Percentiles rank a stretch among this genome's conserved stretches.
These are phyloP conservation scores for Tarsius wallacei DNA, from an alignment of 2,797 vertebrate species.

Conservation along the genomic window DNA sequence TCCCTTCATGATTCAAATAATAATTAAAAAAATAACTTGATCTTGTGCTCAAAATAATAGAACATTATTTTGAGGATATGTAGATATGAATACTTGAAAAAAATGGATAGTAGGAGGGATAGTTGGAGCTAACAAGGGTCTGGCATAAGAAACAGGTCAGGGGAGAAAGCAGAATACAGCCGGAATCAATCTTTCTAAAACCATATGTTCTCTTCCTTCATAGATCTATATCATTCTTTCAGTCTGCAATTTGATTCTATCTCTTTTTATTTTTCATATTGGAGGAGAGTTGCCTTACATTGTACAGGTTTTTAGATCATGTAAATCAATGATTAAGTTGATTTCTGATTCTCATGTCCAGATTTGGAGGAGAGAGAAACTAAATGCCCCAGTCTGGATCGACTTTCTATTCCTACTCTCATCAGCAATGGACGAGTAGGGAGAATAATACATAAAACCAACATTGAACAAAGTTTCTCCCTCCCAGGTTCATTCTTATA, in stretches of 20 bases:
- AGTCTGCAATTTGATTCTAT: neutral
- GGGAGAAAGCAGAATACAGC: neutral
- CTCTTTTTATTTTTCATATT: neutral
- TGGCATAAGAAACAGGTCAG: neutral
- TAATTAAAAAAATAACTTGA: neutral
- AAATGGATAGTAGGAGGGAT: neutral
- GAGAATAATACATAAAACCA: neutral
- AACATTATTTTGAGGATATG: neutral
- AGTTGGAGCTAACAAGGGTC: neutral
- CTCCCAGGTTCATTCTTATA: neutral
- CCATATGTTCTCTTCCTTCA: neutral
- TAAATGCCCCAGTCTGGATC: neutral
- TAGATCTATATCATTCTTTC: neutral
- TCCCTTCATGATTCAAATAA: neutral
- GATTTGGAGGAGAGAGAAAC: neutral
- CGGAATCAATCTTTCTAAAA: neutral
- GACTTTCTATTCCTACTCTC: neutral
- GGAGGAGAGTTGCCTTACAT: neutral
- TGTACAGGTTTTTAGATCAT: neutral
- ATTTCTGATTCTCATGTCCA: neutral
- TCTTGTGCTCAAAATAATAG: neutral
- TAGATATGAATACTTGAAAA: neutral
- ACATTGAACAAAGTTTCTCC: neutral
- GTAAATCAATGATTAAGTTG: neutral
- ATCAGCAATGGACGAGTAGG: neutral